phyloP scores from a whole-genome alignment of 2,113 vertebrate species.

The Ceyx margarethae region DNA sequence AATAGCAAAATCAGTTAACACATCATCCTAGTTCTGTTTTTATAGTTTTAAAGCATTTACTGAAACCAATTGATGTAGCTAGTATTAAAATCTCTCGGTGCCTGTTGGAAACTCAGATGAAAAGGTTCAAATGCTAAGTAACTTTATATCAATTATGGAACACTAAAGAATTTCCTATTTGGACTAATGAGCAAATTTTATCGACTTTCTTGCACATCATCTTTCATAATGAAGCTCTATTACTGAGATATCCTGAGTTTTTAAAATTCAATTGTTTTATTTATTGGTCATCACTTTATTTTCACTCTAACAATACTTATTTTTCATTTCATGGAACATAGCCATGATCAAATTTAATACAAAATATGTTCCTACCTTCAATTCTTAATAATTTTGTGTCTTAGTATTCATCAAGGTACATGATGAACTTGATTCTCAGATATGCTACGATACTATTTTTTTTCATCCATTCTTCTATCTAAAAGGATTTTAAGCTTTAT shows the following conservation, averaged over 20 bases:
- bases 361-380: background rate
- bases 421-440: background rate
- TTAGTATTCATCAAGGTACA: background rate
- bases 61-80: background rate
- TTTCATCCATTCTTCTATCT: background rate
- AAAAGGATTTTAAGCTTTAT: background rate
- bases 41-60: background rate
- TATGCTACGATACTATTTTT: background rate
- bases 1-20: background rate
- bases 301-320: background rate
- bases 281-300: slow-evolving; percentile 15
- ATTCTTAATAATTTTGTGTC: background rate
- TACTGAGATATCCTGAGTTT: background rate
- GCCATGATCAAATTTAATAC: background rate
- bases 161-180: background rate
- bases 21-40: background rate
- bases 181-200: background rate
- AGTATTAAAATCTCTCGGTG: background rate
- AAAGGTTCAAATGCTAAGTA: background rate
- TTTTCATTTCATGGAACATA: background rate
- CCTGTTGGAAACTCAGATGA: background rate
- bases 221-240: background rate
- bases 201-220: background rate
- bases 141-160: background rate
- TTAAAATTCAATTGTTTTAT: background rate